Conservation (phyloP, 2,888 invertebrate species). For the Drepana falcataria region DNA sequence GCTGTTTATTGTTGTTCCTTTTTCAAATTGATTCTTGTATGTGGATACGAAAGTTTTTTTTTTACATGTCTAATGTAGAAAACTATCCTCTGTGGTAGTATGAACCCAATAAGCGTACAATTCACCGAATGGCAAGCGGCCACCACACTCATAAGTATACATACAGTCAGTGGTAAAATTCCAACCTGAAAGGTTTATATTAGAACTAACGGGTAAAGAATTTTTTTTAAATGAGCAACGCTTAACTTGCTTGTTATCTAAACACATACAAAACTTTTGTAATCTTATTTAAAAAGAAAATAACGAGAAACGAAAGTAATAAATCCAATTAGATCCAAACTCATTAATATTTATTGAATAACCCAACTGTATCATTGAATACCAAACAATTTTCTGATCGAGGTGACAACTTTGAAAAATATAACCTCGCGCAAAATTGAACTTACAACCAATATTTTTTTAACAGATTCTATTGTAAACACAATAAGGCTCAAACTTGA, state of each 20-base stretch:
- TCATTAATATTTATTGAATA: constrained; percentile 55
- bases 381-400: constrained; percentile 38
- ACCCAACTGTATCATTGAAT: constrained; percentile 32
- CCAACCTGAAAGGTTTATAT: too few relatives aligned
- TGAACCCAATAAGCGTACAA: too few relatives aligned
- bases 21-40: constrained; percentile 12
- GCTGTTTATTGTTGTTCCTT: constrained; percentile 33
- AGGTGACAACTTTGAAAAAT: constrained; percentile 43
- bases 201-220: too few relatives aligned
- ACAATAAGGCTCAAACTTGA: not conserved
- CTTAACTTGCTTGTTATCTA: too few relatives aligned
- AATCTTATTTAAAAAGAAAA: constrained; percentile 51
- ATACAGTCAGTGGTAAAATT: too few relatives aligned
- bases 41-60: too few relatives aligned
- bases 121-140: too few relatives aligned
- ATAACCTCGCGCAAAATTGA: constrained; percentile 14
- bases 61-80: too few relatives aligned
- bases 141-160: too few relatives aligned
- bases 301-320: not conserved
- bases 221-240: too few relatives aligned
- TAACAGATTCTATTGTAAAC: constrained; percentile 1
- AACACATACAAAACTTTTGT: constrained; percentile 34
- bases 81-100: too few relatives aligned
- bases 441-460: not conserved
- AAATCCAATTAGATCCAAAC: constrained; percentile 29